Percentiles rank a stretch among this genome's conserved stretches.
Evolutionary conservation across 2,888 invertebrate genomes (phyloP).

Genomic region (Luperina testacea): DNA sequence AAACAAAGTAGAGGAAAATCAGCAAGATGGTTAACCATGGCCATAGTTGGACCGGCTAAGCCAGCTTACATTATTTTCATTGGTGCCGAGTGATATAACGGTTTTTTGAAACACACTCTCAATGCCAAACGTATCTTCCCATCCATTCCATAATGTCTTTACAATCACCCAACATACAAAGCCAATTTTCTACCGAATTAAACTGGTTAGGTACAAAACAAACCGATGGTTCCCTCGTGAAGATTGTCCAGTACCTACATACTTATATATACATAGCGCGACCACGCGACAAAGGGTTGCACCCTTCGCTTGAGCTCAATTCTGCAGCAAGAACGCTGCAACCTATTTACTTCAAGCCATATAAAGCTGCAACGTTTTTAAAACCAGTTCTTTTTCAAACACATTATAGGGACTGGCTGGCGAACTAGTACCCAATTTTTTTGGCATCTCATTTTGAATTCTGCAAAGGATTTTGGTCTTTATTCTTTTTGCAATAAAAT

Average conservation of each 20-base stretch:
- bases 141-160: constrained; percentile 3
- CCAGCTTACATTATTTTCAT: not conserved
- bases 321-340: constrained; percentile 80
- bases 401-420: constrained; percentile 63
- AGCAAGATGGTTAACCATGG: not conserved
- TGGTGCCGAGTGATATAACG: not conserved
- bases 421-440: constrained; percentile 47
- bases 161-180: constrained; percentile 27
- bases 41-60: not conserved
- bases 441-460: constrained; percentile 26
- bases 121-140: not conserved
- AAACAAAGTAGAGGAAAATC: too few relatives aligned
- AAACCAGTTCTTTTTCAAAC: constrained; percentile 62
- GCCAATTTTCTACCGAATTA: constrained; percentile 48
- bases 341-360: constrained; percentile 70
- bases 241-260: constrained; percentile 57
- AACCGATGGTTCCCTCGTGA: constrained; percentile 63
- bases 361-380: constrained; percentile 61
- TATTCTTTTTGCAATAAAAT: constrained; percentile 34
- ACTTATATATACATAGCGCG: constrained; percentile 58
- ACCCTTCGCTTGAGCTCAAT: constrained; percentile 83
- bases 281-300: constrained; percentile 74
- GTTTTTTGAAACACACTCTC: not conserved
- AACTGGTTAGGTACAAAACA: constrained; percentile 59
- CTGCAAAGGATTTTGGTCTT: constrained; percentile 36